Conservation (phyloP, 2,888 invertebrate genomes). For the Vesta saturnalis region DNA sequence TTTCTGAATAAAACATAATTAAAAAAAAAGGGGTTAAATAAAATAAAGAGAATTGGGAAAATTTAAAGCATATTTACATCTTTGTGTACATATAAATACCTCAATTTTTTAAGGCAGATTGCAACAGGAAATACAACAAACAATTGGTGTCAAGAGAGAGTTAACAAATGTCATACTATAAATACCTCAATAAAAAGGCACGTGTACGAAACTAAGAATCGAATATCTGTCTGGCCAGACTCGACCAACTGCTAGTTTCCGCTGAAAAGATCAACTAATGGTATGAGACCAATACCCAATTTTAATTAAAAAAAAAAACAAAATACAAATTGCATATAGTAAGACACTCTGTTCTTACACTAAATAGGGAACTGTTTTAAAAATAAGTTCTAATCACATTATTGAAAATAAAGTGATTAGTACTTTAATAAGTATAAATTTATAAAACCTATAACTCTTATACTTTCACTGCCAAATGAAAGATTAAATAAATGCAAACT, state of each 20-base stretch:
- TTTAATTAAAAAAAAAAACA: neutral
- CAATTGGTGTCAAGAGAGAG: constrained; percentile 32
- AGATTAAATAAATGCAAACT: neutral
- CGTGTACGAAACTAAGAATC: constrained; percentile 49
- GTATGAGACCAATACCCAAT: constrained; percentile 32
- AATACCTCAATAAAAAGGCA: constrained; percentile 50
- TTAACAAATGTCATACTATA: constrained; percentile 45
- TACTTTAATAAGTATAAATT: neutral
- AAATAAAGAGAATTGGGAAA: neutral
- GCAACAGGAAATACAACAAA: constrained; percentile 38
- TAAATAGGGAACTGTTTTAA: neutral
- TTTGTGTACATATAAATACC: constrained; percentile 41
- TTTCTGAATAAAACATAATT: neutral
- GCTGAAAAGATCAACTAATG: constrained; percentile 47
- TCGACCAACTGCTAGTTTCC: constrained; percentile 45
- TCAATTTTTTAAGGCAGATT: constrained; percentile 37
- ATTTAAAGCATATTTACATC: constrained; percentile 30
- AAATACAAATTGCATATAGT: neutral
- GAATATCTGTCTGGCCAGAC: constrained; percentile 47
- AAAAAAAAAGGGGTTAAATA: too few species aligned
- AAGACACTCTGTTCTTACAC: neutral
- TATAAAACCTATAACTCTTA: neutral
- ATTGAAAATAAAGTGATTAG: neutral
- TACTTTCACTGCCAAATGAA: too few species aligned
- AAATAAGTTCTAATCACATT: neutral